A percentile compares a stretch with the other conserved stretches of the same genome.
phyloP scores from a whole-genome alignment of 2,797 vertebrate genomes.

The Catamblyrhynchus diadema region DNA sequence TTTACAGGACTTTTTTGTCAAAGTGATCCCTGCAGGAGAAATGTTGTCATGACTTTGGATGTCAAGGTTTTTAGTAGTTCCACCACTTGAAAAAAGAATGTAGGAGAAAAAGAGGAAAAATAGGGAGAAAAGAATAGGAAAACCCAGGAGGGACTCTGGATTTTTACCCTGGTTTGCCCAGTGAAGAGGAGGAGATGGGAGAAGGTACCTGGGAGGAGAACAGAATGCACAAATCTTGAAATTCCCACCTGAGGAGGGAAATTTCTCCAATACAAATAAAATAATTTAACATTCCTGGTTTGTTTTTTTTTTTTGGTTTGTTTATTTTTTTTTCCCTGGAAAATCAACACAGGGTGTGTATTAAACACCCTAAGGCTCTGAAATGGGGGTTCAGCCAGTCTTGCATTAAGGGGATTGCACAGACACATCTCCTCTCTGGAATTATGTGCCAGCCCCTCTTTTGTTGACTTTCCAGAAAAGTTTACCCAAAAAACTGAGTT shows the following conservation, averaged over 20 bases:
- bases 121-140: not conserved
- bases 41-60: not conserved
- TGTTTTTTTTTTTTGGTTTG: no score
- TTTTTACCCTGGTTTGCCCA: not conserved
- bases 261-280: not conserved
- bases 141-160: accelerated
- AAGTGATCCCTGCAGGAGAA: not conserved
- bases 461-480: not conserved
- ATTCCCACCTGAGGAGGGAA: not conserved
- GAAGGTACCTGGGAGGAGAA: not conserved
- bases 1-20: not conserved
- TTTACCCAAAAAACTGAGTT: not conserved
- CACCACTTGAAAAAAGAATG: not conserved
- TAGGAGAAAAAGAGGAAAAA: not conserved
- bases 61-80: not conserved
- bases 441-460: not conserved
- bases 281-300: not conserved
- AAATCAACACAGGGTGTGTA: accelerated
- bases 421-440: not conserved
- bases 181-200: not conserved
- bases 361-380: not conserved
- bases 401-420: not conserved
- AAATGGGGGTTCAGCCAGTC: not conserved
- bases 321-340: accelerated
- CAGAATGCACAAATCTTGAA: not conserved